These are phyloP conservation scores for Carassius gibelio DNA, from an alignment of 2,113 vertebrate genomes.

Conservation along the genomic window DNA sequence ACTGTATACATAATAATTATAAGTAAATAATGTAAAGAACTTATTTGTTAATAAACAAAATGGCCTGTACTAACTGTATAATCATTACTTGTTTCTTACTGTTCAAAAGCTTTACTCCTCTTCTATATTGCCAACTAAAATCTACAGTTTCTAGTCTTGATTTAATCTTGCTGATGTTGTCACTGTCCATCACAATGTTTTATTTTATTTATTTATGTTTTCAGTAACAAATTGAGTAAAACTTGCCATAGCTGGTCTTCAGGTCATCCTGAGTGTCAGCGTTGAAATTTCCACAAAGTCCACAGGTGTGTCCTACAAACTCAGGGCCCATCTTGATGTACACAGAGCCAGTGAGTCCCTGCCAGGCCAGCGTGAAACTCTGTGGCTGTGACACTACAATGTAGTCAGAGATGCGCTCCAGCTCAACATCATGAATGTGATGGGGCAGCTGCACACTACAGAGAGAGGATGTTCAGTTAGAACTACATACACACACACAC, in stretches of 20 bases:
- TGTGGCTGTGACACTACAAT: constrained; percentile 83
- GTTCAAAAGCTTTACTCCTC: not conserved
- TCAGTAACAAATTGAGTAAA: not conserved
- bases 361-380: constrained; percentile 93
- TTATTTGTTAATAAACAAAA: not conserved
- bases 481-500: constrained; percentile 1
- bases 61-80: not conserved
- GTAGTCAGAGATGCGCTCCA: constrained; percentile 87
- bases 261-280: constrained; percentile 90
- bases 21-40: not conserved
- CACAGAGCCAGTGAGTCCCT: constrained; percentile 81
- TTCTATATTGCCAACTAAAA: not conserved
- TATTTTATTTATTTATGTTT: not conserved
- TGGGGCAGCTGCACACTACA: constrained; percentile 83
- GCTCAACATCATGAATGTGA: constrained; percentile 77
- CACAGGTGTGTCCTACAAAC: constrained; percentile 86
- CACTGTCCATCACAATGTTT: not conserved
- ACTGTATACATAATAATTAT: too few relatives aligned
- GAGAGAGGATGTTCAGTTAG: not conserved
- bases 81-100: not conserved
- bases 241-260: constrained; percentile 89
- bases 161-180: not conserved
- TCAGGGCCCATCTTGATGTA: constrained; percentile 95
- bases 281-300: constrained; percentile 95
- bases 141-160: not conserved